Conservation (phyloP, 1,140 invertebrate genomes). For the Mactra quadrangularis region DNA sequence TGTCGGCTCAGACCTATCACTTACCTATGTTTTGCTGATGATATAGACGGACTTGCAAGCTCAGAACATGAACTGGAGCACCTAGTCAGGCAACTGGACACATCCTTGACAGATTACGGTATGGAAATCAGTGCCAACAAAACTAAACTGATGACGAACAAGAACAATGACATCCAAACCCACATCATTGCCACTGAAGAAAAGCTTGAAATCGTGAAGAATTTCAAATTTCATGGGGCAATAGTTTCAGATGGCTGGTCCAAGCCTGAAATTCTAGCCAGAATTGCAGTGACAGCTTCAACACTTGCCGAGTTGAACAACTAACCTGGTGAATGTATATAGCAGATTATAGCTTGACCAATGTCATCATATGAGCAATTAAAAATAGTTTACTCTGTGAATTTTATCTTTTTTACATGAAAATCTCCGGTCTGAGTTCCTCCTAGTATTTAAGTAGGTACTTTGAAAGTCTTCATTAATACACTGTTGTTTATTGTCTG, state of each 20-base stretch:
- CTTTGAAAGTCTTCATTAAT: too few species aligned
- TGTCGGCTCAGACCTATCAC: too few species aligned
- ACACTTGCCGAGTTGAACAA: constrained; percentile 25
- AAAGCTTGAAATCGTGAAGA: constrained; percentile 29
- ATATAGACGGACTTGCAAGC: constrained; percentile 53
- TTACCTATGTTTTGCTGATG: constrained; percentile 48
- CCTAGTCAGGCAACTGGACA: constrained; percentile 14
- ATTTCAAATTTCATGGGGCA: constrained; percentile 22
- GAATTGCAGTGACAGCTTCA: constrained; percentile 10
- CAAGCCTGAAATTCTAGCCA: constrained; percentile 54
- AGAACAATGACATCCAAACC: constrained; percentile 16
- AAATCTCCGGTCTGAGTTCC: too few species aligned
- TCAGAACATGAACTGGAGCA: constrained; percentile 25
- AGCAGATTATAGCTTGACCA: too few species aligned
- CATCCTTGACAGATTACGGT: constrained; percentile 26
- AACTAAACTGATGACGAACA: constrained; percentile 56
- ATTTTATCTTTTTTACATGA: too few species aligned
- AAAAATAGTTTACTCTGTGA: too few species aligned
- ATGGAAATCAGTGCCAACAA: constrained; percentile 60
- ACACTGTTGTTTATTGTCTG: too few species aligned
- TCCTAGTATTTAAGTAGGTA: too few species aligned
- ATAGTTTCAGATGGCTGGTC: constrained; percentile 39
- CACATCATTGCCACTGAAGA: constrained; percentile 34
- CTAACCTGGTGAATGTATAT: too few species aligned
- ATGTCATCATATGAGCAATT: too few species aligned